A percentile compares a stretch with the other conserved stretches of the same genome.
phyloP scores from a whole-genome alignment of 2,797 vertebrate genomes.

The Euphonia xanthogaster region DNA sequence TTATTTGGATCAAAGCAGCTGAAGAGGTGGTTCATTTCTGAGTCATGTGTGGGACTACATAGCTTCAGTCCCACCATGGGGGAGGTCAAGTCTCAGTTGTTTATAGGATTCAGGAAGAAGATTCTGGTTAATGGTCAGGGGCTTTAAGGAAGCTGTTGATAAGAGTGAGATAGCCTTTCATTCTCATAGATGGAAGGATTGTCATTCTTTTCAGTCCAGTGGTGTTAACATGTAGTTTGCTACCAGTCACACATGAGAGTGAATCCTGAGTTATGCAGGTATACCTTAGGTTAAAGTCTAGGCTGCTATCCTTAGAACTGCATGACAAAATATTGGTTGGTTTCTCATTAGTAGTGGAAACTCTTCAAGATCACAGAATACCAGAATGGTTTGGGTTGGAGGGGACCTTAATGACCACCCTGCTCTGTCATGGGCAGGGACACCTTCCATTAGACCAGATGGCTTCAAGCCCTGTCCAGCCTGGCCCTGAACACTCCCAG shows the following conservation, averaged over 20 bases:
- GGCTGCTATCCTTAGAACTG: neutral
- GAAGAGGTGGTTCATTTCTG: neutral
- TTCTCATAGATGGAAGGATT: neutral
- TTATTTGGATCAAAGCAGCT: neutral
- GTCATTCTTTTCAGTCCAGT: neutral
- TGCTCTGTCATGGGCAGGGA: neutral
- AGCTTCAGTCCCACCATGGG: neutral
- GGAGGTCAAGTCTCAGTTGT: neutral
- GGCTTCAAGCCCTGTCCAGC: neutral
- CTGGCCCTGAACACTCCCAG: neutral
- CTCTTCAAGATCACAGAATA: neutral
- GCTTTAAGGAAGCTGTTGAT: neutral
- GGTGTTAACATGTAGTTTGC: neutral
- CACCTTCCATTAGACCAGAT: fast-evolving
- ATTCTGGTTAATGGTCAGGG: neutral
- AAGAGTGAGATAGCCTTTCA: neutral
- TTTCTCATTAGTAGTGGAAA: neutral
- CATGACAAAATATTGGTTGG: neutral
- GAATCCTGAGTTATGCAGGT: neutral
- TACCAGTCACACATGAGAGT: neutral
- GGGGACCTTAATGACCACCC: neutral
- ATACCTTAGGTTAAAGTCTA: neutral
- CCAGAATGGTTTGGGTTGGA: neutral
- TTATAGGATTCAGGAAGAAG: neutral
- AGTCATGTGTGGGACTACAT: fast-evolving